Evolutionary conservation across 2,888 invertebrate species (phyloP).

Genomic region (Agrotis segetum): DNA sequence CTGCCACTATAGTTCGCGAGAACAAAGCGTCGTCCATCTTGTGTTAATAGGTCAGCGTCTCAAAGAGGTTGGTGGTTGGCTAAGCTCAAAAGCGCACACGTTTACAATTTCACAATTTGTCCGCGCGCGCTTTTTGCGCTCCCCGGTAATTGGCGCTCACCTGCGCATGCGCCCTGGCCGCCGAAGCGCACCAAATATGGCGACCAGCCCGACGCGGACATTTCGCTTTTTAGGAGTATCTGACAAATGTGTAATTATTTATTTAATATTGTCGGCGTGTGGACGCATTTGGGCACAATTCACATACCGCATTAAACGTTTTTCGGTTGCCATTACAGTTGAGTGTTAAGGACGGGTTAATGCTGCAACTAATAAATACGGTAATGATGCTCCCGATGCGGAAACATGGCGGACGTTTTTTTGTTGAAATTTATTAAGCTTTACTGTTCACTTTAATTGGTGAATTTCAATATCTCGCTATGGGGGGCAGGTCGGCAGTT

Average conservation of each 20-base stretch:
- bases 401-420: constrained; percentile 64
- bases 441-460: constrained; percentile 76
- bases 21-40: constrained; percentile 59
- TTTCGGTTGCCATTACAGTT: constrained; percentile 77
- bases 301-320: constrained; percentile 82
- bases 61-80: constrained; percentile 64
- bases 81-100: constrained; percentile 66
- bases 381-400: constrained; percentile 67
- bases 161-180: constrained; percentile 79
- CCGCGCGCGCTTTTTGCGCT: constrained; percentile 86
- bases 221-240: constrained; percentile 88
- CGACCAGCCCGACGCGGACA: constrained; percentile 78
- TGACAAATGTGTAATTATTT: constrained; percentile 91
- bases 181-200: constrained; percentile 85
- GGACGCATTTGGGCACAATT: constrained; percentile 87
- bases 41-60: constrained; percentile 64
- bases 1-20: constrained; percentile 31
- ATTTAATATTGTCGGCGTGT: constrained; percentile 86
- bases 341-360: constrained; percentile 75
- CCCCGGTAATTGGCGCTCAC: constrained; percentile 88
- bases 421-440: constrained; percentile 75
- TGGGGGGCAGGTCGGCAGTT: constrained; percentile 55
- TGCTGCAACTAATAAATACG: constrained; percentile 72
- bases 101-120: constrained; percentile 91
- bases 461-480: constrained; percentile 68